A percentile compares a stretch with the other conserved stretches of the same genome.
Conservation (phyloP, 2,797 vertebrate genomes). For the Falco concolor region DNA sequence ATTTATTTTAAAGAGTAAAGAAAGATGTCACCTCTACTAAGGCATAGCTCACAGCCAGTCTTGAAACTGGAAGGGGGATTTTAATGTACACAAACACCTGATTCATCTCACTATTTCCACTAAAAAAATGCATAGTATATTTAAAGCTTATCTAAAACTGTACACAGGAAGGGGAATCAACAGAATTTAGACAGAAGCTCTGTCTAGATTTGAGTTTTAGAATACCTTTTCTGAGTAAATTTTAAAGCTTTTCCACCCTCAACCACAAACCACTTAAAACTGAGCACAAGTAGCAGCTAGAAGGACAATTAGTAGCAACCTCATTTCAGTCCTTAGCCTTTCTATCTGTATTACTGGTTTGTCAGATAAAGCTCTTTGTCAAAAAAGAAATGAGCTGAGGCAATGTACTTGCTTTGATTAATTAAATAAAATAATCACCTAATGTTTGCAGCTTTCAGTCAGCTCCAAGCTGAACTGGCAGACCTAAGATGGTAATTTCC, state of each 20-base stretch:
- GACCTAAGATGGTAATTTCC: not conserved
- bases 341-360: not conserved
- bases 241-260: not conserved
- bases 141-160: not conserved
- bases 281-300: not conserved
- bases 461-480: not conserved
- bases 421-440: not conserved
- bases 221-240: not conserved
- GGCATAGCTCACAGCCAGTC: not conserved
- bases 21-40: not conserved
- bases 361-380: not conserved
- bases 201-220: not conserved
- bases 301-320: not conserved
- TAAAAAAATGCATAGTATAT: not conserved
- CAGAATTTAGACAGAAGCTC: not conserved
- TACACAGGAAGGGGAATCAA: not conserved
- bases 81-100: not conserved
- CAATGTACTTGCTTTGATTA: not conserved
- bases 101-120: not conserved
- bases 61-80: not conserved
- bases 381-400: not conserved
- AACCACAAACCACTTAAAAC: not conserved
- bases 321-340: not conserved
- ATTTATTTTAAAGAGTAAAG: not conserved
- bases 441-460: not conserved